Evolutionary conservation across 2,888 invertebrate genomes (phyloP), one percentile per base, ranked within the genome.

Genomic region (Drosophila bunnanda): DNA sequence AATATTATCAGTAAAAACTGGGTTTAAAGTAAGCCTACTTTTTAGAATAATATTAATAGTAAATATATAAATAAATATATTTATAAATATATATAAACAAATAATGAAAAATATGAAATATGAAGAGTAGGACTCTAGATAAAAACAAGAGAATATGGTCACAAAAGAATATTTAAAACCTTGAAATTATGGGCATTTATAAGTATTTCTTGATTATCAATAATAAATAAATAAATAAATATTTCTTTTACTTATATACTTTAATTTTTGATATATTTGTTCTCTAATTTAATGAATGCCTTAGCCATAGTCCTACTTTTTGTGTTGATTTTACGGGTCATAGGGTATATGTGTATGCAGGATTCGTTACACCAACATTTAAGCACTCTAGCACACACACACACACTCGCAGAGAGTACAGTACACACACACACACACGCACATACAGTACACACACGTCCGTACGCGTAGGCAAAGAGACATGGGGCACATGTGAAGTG

Each of bases 261-360:
- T 25, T 25, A 4, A 22, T 43, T 3, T 20, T 17, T 1, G 3
- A 17, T n/a, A 8, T 38, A n/a, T 38, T 15, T 8, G 4, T n/a
- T 9, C 6, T 2, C 5, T 10, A 15, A 8, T 17, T 48, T 4
- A 12, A 1, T 30, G 17, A 5, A 4, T 32, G 6, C 20, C 30
- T 2, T 32, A 10, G 32, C 0, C 20, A 4, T 9, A 34, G 20
- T 9, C 41, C 17, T 12, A 58, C 20, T 20, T 58, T 15, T 10
- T 15, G n/a, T 43, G 48, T 10, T 53, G 67, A 43, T 69, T 78
- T 83, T 76, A 80, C 67, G 82, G 50, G 70, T 73, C 82, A 73
- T 73, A 84, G 88, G 55, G 88, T 81, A 87, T 80, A 58, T 78
- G 61, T 62, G 41, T 52, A 30, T 20, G 41, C n/a, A 48, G 59